Percentiles rank a stretch among this genome's conserved stretches.
Conservation (phyloP, 1,140 invertebrate species). For the Microplitis mediator region DNA sequence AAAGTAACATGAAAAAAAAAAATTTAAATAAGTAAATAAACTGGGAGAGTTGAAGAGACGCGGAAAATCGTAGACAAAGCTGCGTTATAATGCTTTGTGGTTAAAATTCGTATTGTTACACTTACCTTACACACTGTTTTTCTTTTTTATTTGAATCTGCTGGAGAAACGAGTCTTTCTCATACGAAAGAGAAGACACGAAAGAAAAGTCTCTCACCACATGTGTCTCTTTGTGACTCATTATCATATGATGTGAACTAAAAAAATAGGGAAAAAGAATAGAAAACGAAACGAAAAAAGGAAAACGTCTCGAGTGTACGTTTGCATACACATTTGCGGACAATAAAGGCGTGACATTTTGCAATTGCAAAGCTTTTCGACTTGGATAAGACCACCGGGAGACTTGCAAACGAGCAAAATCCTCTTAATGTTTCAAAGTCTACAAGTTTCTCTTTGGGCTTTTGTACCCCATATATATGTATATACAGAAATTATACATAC, state of each 20-base stretch:
- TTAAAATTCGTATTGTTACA: too few relatives aligned
- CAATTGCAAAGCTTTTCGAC: slow-evolving; percentile 6
- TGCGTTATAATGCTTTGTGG: too few relatives aligned
- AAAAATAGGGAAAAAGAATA: too few relatives aligned
- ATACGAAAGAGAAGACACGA: not conserved
- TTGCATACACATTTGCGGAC: slow-evolving; percentile 13
- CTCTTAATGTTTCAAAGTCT: slow-evolving; percentile 13
- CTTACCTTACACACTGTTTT: too few relatives aligned
- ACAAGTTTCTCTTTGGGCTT: slow-evolving; percentile 2
- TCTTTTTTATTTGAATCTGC: too few relatives aligned
- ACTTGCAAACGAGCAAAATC: slow-evolving; percentile 17
- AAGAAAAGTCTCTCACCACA: slow-evolving; percentile 6
- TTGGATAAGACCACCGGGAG: slow-evolving; percentile 7
- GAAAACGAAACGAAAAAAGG: too few relatives aligned
- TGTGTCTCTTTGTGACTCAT: slow-evolving; percentile 18
- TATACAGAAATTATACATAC: not conserved
- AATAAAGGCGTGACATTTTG: slow-evolving; percentile 3
- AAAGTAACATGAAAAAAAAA: too few relatives aligned
- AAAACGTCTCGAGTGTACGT: slow-evolving; percentile 2
- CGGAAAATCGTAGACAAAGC: too few relatives aligned
- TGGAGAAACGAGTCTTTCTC: not conserved
- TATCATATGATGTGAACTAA: not conserved
- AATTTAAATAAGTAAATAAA: too few relatives aligned
- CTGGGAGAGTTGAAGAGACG: too few relatives aligned
- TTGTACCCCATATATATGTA: not conserved